These are phyloP conservation scores for Tauraco erythrolophus DNA, from an alignment of 2,113 vertebrate genomes.

Conservation along the genomic window DNA sequence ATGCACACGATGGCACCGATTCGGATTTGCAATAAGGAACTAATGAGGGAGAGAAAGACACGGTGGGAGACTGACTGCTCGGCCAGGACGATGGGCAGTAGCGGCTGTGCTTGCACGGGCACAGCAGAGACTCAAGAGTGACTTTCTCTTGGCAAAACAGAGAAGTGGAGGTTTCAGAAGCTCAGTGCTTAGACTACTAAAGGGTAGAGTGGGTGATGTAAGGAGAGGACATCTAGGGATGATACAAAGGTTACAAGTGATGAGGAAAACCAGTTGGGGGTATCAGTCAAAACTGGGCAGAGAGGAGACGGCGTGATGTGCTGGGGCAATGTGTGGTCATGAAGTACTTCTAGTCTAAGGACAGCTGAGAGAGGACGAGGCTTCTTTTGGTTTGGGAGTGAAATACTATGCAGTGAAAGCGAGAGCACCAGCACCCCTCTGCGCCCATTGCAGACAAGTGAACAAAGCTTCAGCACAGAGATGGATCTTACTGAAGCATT, in stretches of 20 bases:
- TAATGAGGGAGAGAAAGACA: neutral
- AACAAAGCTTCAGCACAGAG: neutral
- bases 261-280: rapidly evolving
- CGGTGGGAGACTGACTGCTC: neutral
- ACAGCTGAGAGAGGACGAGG: neutral
- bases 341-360: neutral
- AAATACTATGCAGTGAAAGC: neutral
- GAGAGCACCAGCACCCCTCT: neutral
- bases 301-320: neutral
- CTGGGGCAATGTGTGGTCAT: neutral
- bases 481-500: neutral
- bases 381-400: neutral
- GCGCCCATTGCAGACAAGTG: neutral
- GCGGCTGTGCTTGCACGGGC: neutral
- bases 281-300: neutral
- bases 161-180: neutral
- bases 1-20: neutral
- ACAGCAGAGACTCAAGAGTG: neutral
- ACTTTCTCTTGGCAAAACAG: neutral
- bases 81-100: neutral
- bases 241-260: neutral
- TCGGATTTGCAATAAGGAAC: neutral
- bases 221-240: neutral
- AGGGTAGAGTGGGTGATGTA: neutral
- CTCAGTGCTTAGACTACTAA: neutral